Base-by-base conservation (phyloP, 2,113 vertebrate genomes). In the Perca fluviatilis region DNA sequence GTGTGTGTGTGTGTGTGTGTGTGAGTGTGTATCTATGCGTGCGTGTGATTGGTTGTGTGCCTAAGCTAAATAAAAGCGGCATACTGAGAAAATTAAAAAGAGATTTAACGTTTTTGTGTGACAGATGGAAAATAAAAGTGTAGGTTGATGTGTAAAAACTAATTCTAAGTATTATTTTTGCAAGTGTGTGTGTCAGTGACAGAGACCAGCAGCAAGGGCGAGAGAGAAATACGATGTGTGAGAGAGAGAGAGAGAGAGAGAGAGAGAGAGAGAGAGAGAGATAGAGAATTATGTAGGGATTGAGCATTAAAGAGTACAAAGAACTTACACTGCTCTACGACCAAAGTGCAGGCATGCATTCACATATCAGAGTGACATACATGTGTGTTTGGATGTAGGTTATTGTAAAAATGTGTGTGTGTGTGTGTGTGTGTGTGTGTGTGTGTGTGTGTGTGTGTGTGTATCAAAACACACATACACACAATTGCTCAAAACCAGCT, bases 31-130 rank as follows among this genome's bases (percentile, higher is more conserved):
- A 3, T 76, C 4, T 76, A 10, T 3, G 36, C 1, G 23, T 62
- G 72, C 12, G 7, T 69, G 73, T 46, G 79, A 85, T 69, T 86
- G 73, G 66, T 80, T 85, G 80, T 68, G 74, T 16, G 70, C 23
- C 78, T 90, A 74, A 88, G 86, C 89, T 76, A 76, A 77, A 85
- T 68, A 81, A 89, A 90, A 75, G 82, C 79, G 9, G 61, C 89
- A 89, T 79, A 86, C 79, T 87, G 88, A 89, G 85, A 83, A 89
- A 91, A 93, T 92, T 89, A 91, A 91, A 93, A 91, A 92, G 76
- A 91, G 88, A 89, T 89, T 92, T 90, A 79, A 88, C 27, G 64
- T 5, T 79, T 88, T 84, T 83, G 77, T 83, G 84, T 84, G 86
- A 87, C 89, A 84, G 91, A 90, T 90, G 85, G 86, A 79, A 88